Conservation (phyloP, 2,888 invertebrate species). For the Hoplodrina blanda region DNA sequence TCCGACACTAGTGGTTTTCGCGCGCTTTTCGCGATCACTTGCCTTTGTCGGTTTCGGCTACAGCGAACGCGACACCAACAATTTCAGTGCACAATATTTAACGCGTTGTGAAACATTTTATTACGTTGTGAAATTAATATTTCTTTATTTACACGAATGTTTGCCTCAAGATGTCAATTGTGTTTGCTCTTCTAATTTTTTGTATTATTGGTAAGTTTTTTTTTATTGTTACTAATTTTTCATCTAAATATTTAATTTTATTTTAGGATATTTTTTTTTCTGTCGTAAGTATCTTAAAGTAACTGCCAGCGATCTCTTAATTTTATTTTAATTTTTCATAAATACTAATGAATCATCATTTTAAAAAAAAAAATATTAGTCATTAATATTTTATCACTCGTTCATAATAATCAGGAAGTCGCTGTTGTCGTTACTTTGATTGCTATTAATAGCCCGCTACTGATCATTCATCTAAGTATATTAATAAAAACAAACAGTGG, state of each 20-base stretch:
- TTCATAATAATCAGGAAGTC: conserved; percentile 31
- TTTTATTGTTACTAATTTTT: background rate
- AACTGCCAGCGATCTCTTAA: background rate
- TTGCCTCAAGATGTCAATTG: conserved; percentile 74
- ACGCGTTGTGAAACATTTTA: conserved; percentile 19
- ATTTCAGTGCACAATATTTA: conserved; percentile 32
- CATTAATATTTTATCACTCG: conserved; percentile 25
- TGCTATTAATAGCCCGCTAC: conserved; percentile 22
- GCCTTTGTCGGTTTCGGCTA: conserved; percentile 64
- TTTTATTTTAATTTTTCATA: conserved; percentile 1
- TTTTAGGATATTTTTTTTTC: background rate
- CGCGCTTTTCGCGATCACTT: conserved; percentile 82
- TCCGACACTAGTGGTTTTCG: conserved; percentile 76
- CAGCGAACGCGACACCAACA: conserved; percentile 13
- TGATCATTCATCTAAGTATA: conserved; percentile 15
- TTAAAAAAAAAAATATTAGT: background rate
- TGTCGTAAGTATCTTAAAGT: background rate
- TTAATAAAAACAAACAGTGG: conserved; percentile 16
- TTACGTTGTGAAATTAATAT: conserved; percentile 15
- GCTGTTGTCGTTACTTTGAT: conserved; percentile 34
- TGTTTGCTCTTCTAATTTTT: conserved; percentile 70
- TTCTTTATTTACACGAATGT: conserved; percentile 68
- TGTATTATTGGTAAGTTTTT: conserved; percentile 73
- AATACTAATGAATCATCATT: background rate
- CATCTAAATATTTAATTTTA: rapidly evolving